Conservation (phyloP, 2,797 vertebrate genomes). For the Bucorvus abyssinicus region DNA sequence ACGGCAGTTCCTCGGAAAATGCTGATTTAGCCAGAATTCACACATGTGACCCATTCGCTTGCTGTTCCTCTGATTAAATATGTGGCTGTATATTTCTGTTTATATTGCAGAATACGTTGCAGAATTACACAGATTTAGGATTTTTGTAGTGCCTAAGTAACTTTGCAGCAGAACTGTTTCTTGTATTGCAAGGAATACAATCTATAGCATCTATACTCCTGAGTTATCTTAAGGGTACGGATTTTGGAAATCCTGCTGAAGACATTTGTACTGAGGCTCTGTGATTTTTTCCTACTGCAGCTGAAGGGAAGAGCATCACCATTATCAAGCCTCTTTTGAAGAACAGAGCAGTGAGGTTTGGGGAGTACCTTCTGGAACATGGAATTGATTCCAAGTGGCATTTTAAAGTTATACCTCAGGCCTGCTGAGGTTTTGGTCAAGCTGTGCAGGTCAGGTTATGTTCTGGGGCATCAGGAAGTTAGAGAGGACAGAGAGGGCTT, state of each 20-base stretch:
- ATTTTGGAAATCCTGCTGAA: background rate
- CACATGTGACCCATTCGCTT: background rate
- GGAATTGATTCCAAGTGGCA: conserved; percentile 6
- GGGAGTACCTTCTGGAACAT: background rate
- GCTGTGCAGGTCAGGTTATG: background rate
- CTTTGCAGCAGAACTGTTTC: background rate
- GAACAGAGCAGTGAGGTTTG: background rate
- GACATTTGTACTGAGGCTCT: background rate
- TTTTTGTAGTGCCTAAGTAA: background rate
- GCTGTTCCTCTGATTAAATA: background rate
- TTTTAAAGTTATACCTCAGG: conserved; percentile 12
- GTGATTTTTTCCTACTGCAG: background rate
- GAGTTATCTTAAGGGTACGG: background rate
- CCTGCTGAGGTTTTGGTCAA: conserved; percentile 5
- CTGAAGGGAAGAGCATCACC: background rate
- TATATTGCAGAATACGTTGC: background rate
- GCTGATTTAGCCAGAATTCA: background rate
- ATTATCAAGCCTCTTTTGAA: background rate
- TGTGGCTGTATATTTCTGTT: background rate
- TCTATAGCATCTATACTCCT: background rate
- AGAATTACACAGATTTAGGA: background rate
- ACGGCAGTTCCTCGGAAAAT: background rate
- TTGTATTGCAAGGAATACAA: accelerated
- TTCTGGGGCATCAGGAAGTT: background rate
- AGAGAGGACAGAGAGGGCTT: background rate